Evolutionary conservation across 2,888 invertebrate genomes (phyloP).

Genomic region (Lasiommata megera): DNA sequence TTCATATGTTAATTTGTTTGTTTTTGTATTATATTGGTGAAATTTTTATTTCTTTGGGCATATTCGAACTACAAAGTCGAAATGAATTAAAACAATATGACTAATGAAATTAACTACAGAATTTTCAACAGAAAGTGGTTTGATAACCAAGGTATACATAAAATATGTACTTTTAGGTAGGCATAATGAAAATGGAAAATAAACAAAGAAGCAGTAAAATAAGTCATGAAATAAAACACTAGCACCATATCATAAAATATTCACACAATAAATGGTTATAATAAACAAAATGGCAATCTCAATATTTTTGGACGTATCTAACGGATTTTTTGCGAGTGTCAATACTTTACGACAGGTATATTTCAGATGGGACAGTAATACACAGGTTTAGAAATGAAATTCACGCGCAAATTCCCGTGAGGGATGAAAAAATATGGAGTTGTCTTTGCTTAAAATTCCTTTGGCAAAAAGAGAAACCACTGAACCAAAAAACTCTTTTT

Average conservation of each 20-base stretch:
- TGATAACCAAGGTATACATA: too few relatives aligned
- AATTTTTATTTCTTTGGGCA: too few relatives aligned
- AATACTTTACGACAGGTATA: conserved; percentile 33
- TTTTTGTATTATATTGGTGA: too few relatives aligned
- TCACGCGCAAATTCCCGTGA: conserved; percentile 11
- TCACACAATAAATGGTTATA: conserved; percentile 11
- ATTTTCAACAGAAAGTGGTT: too few relatives aligned
- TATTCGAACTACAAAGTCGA: too few relatives aligned
- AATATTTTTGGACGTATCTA: conserved; percentile 13
- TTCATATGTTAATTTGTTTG: too few relatives aligned
- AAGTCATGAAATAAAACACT: background rate
- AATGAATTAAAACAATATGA: too few relatives aligned
- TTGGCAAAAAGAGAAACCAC: background rate
- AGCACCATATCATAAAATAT: conserved; percentile 11
- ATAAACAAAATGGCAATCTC: conserved; percentile 11
- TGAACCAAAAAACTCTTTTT: background rate
- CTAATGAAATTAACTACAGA: too few relatives aligned
- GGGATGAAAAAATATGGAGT: conserved; percentile 11
- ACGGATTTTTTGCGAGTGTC: conserved; percentile 28
- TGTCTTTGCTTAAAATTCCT: conserved; percentile 2
- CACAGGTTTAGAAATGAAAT: conserved; percentile 16
- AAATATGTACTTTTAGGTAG: too few relatives aligned
- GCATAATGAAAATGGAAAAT: too few relatives aligned
- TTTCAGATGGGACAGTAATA: conserved; percentile 27
- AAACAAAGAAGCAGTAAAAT: too few relatives aligned